Conservation (phyloP, 2,888 invertebrate species). For the Bedellia somnulentella region DNA sequence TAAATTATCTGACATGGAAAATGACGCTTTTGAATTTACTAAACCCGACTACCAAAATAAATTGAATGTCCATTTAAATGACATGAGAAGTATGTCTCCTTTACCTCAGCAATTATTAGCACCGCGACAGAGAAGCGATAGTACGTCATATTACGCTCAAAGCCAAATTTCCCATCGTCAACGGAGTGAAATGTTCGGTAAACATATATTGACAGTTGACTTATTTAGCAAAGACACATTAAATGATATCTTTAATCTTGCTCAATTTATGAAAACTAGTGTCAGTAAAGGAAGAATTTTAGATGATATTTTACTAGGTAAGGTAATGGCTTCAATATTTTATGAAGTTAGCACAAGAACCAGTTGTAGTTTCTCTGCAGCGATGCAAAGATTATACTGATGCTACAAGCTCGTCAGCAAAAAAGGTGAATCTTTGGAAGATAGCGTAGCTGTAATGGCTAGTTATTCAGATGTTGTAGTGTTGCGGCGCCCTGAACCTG, state of each 20-base stretch:
- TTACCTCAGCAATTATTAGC: constrained; percentile 37
- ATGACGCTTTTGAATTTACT: constrained; percentile 30
- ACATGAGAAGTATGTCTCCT: constrained; percentile 53
- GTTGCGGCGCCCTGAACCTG: constrained; percentile 89
- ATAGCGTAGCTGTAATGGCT: constrained; percentile 84
- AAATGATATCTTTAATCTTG: constrained; percentile 92
- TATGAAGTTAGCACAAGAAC: constrained; percentile 98
- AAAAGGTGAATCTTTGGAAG: constrained; percentile 97
- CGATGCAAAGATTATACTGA: constrained; percentile 96
- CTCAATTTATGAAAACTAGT: constrained; percentile 81
- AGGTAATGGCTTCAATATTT: constrained; percentile 94
- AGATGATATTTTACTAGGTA: constrained; percentile 86
- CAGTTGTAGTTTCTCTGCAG: constrained; percentile 92
- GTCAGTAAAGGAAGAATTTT: constrained; percentile 82
- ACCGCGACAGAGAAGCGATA: constrained; percentile 59
- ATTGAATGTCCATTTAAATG: constrained; percentile 64
- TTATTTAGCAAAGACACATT: constrained; percentile 87
- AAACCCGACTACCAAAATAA: constrained; percentile 31
- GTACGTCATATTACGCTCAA: constrained; percentile 48
- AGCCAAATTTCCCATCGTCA: constrained; percentile 41
- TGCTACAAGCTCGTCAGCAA: constrained; percentile 86
- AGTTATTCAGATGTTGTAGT: constrained; percentile 94
- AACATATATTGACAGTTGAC: constrained; percentile 83
- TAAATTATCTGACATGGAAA: constrained; percentile 35
- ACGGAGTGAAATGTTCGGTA: constrained; percentile 61